These are phyloP conservation scores for Cheilosia pagana DNA, from an alignment of 2,888 invertebrate genomes.

Conservation along the genomic window DNA sequence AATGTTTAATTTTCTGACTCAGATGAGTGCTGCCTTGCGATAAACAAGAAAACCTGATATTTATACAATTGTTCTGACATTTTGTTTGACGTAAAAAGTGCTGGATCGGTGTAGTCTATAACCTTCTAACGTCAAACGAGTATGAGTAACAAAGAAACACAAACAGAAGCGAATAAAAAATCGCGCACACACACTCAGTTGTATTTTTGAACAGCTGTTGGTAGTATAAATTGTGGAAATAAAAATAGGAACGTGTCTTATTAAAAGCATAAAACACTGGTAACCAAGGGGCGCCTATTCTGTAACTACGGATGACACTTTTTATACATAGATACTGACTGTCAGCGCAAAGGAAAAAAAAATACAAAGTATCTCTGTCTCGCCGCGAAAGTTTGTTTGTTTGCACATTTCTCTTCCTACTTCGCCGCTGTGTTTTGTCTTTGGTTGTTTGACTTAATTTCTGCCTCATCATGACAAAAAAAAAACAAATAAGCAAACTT, in stretches of 20 bases:
- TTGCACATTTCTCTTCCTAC: constrained; percentile 8
- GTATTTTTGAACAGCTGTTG: constrained; percentile 16
- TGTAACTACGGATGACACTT: background rate
- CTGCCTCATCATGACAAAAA: constrained; percentile 29
- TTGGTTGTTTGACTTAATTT: constrained; percentile 13
- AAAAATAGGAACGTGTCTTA: constrained; percentile 10
- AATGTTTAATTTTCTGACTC: constrained; percentile 41
- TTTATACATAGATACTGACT: background rate
- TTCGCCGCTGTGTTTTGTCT: constrained; percentile 20
- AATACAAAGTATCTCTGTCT: no score
- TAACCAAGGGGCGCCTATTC: background rate
- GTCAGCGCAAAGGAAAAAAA: constrained; percentile 16
- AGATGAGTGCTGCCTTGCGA: background rate
- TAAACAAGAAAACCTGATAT: constrained; percentile 45
- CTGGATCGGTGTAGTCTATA: background rate
- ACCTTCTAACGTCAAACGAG: constrained; percentile 28
- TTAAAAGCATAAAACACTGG: background rate
- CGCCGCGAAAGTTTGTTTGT: background rate
- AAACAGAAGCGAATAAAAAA: background rate
- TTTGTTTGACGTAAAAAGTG: constrained; percentile 15
- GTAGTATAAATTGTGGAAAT: constrained; percentile 10
- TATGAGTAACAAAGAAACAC: background rate
- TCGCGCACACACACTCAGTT: background rate
- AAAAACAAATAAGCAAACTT: constrained; percentile 22
- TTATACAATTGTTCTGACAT: constrained; percentile 52